Percentiles rank a stretch among this genome's conserved stretches.
Evolutionary conservation across 2,113 vertebrate genomes (phyloP).

Genomic region (Oncorhynchus clarkii): DNA sequence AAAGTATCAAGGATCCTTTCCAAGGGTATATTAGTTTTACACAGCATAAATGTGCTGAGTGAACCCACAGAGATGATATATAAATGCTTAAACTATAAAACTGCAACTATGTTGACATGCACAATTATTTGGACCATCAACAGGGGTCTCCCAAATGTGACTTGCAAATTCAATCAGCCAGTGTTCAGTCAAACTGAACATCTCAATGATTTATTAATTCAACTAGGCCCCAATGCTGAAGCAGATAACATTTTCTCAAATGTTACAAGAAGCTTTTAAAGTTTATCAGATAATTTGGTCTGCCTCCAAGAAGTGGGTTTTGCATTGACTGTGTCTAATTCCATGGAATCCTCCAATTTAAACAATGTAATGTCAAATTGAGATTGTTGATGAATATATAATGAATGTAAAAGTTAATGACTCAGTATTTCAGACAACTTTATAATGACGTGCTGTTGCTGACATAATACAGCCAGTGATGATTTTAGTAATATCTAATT

Average conservation of each 20-base stretch:
- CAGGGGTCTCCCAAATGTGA: background rate
- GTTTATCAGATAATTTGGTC: background rate
- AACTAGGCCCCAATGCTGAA: background rate
- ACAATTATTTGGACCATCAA: background rate
- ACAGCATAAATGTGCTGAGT: background rate
- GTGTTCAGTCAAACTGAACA: background rate
- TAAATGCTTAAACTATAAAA: too few relatives aligned
- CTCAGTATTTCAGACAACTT: background rate
- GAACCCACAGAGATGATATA: background rate
- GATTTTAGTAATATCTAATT: slow-evolving; percentile 29
- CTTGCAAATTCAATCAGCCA: background rate
- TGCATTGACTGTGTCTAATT: slow-evolving; percentile 11
- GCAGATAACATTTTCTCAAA: slow-evolving; percentile 5
- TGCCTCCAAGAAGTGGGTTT: background rate
- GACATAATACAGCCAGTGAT: background rate
- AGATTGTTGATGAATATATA: slow-evolving; percentile 1
- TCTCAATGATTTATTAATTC: background rate
- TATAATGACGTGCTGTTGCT: background rate
- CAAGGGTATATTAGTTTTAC: background rate
- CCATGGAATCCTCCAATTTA: slow-evolving; percentile 1
- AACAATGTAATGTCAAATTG: background rate
- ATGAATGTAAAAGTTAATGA: background rate
- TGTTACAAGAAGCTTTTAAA: background rate
- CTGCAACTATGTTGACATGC: too few relatives aligned
- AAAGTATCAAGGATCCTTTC: background rate